A percentile compares a stretch with the other conserved stretches of the same genome.
phyloP scores from a whole-genome alignment of 2,888 invertebrate genomes.

The Aphidoletes aphidimyza region DNA sequence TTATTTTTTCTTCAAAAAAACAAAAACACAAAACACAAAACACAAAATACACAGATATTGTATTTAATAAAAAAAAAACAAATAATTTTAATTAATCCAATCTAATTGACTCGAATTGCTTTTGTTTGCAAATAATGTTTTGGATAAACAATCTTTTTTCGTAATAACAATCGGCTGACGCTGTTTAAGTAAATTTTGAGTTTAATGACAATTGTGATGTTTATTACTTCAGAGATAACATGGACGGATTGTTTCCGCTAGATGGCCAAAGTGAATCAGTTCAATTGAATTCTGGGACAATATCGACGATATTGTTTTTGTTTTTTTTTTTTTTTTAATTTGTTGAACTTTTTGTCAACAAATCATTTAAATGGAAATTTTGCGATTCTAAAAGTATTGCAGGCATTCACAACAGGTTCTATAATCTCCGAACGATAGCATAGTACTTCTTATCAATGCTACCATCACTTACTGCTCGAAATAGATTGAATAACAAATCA shows the following conservation, averaged over 20 bases:
- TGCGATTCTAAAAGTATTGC: no score
- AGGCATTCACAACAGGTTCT: no score
- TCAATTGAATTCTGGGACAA: background rate
- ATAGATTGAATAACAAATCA: no score
- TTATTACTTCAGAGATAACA: background rate
- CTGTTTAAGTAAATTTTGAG: background rate
- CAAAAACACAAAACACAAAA: no score
- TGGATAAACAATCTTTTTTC: conserved; percentile 60
- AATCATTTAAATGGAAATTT: no score
- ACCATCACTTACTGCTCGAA: no score
- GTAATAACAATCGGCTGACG: background rate
- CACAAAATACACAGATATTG: no score
- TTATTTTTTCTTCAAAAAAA: background rate
- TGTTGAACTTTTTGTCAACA: no score
- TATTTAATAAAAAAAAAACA: background rate
- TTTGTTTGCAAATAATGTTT: background rate
- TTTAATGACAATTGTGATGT: background rate
- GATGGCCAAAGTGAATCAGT: background rate
- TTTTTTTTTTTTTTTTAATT: no score
- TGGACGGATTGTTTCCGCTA: background rate
- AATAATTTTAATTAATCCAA: background rate
- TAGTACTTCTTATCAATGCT: no score
- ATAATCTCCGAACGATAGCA: no score
- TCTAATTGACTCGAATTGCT: background rate
- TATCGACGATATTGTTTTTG: no score